Base-by-base conservation (phyloP, 2,888 invertebrate species). In the Pasiphila rectangulata region DNA sequence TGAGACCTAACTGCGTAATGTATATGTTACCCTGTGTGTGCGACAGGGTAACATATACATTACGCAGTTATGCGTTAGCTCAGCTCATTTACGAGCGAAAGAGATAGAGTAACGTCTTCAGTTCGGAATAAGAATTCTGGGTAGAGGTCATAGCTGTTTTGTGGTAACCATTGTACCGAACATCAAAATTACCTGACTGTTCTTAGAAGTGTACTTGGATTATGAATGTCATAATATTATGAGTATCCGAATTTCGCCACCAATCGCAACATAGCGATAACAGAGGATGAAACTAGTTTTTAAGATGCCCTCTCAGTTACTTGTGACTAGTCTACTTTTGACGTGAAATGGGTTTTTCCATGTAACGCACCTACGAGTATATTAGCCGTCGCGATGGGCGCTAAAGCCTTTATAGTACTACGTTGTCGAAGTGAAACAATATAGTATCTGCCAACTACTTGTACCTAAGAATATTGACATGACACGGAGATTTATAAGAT, bases 101-200 rank as follows among this genome's bases (percentile, higher is more conserved):
- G 25, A 27, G 25, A 13, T 3, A 7, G 2, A 27, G 7, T 12
- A 2, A 12, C 25, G 13, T 27, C 5, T 1, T 12, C n/a, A n/a
- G n/a, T n/a, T 27, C 13, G 6, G 1, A 27, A 13, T 27, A 2
- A 13, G 7, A 2, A 13, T 27, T 27, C 27, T 27, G 27, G 7
- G 13, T 27, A 3, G 0, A 27, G 1, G 6, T 1, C 25, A 13
- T 2, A 5, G 2, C 9, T n/a, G 6, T 12, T 25, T 12, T 27
- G 6, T 25, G 6, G 25, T 12, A 35, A 23, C 54, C 57, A 51
- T 59, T 60, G 56, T 59, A 49, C 47, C 40, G 49, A 29, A 10
- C 17, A 9, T 27, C 29, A 6, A 27, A 7, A 27, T 12, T 2
- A 27, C 2, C 27, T 27, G n/a, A n/a, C n/a, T n/a, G n/a, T 27